Base-by-base conservation (phyloP, 2,113 vertebrate species). In the Takifugu bimaculatus region DNA sequence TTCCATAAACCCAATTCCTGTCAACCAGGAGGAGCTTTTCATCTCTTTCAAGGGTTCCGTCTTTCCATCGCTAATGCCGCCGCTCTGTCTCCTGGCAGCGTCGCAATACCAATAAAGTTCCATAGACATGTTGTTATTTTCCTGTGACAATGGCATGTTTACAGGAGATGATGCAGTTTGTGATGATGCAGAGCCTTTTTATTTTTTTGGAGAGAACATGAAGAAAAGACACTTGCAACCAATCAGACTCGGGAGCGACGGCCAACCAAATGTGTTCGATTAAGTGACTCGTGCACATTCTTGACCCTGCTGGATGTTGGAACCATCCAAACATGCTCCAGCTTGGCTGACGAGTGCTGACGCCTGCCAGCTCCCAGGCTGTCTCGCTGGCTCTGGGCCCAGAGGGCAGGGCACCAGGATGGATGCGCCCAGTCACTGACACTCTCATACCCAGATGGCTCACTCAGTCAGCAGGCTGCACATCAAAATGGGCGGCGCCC, bases 371-470 rank as follows among this genome's bases (percentile, higher is more conserved):
- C 68, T 69, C 66, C 32, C 67, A 72, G 80, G 51, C 76, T 83
- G 81, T 78, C 57, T 67, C 39, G 13, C 76, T 86, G 87, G 85
- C 84, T 53, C 39, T 20, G 1, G 49, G 72, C 83, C 83, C 68
- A 56, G 70, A 83, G 87, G 83, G 72, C 74, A 73, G 76, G 74
- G 50, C 62, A 11, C 58, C 10, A 50, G 54, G 67, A 79, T 72
- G 75, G 72, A 84, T 74, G 74, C 13, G 75, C 66, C 65, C 65
- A 69, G 81, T 79, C 66, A 50, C 72, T 10, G 80, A 49, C 60
- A 70, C 35, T 48, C 70, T 65, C 69, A 63, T 32, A 72, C 78
- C 82, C 88, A 91, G 87, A 91, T 88, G 88, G 88, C 80, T 65
- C 43, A n/a, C 81, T 75, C 70, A 76, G 81, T 88, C 84, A 83